A percentile compares a stretch with the other conserved stretches of the same genome.
Evolutionary conservation across 2,113 vertebrate species (phyloP).

Genomic region (Myodes glareolus): DNA sequence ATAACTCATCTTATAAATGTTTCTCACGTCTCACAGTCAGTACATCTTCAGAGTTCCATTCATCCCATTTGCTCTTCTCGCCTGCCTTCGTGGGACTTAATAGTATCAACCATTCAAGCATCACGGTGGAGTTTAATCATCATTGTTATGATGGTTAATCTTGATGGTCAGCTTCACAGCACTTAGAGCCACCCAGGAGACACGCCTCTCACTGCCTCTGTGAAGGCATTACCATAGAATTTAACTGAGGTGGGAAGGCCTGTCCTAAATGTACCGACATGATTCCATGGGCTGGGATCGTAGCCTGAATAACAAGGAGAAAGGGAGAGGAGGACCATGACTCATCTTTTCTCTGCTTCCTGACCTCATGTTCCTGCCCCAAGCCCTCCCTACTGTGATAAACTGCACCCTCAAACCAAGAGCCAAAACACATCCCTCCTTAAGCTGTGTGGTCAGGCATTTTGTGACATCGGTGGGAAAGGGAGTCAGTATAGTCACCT

Average conservation of each 20-base stretch:
- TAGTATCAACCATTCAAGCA: background rate
- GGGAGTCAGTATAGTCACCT: background rate
- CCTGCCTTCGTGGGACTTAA: background rate
- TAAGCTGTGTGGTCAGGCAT: too few species aligned
- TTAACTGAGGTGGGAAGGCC: background rate
- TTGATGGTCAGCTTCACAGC: background rate
- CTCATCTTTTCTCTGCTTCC: background rate
- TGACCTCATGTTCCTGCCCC: background rate
- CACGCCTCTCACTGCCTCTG: background rate
- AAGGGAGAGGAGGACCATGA: too few species aligned
- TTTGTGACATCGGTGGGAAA: background rate
- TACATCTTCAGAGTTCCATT: background rate
- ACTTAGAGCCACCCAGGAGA: background rate
- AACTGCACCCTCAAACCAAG: background rate
- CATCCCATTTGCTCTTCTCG: background rate
- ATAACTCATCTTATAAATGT: background rate
- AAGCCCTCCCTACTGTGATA: background rate
- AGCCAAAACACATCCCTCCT: background rate
- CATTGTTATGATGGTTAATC: background rate
- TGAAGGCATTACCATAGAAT: background rate
- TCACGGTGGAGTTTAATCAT: background rate
- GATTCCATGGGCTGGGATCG: too few species aligned
- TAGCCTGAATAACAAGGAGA: background rate
- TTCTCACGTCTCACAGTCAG: background rate
- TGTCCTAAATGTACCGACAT: too few species aligned